Conservation (phyloP, 2,888 invertebrate species). For the Nesidiocoris tenuis region DNA sequence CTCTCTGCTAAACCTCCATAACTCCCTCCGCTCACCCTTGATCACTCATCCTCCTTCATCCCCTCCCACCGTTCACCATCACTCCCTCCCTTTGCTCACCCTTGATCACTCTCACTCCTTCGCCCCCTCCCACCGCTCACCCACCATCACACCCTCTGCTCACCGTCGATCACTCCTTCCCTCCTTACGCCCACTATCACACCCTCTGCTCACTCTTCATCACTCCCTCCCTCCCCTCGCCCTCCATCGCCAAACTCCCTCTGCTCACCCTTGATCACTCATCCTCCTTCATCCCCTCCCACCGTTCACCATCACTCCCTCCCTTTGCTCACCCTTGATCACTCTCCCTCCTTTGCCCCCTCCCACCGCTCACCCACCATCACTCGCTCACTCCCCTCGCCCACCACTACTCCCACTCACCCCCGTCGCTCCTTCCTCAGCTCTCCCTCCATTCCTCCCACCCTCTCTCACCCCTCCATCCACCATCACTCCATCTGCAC, state of each 20-base stretch:
- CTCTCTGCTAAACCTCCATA: not conserved
- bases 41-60: not conserved
- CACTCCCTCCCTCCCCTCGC: too few relatives aligned
- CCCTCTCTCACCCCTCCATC: not conserved
- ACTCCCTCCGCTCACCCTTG: not conserved
- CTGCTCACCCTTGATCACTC: not conserved
- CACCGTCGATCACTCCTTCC: not conserved
- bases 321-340: not conserved
- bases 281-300: not conserved
- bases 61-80: not conserved
- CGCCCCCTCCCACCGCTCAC: not conserved
- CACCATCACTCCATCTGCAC: not conserved
- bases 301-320: not conserved
- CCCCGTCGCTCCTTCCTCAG: not conserved
- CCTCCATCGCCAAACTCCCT: not conserved
- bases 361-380: not conserved
- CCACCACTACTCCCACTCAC: not conserved
- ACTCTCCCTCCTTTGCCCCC: not conserved
- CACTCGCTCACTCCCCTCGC: not conserved
- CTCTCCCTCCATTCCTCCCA: not conserved
- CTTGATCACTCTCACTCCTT: not conserved
- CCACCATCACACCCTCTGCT: not conserved
- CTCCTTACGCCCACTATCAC: not conserved
- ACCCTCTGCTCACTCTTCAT: not conserved
- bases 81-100: not conserved